Conservation (phyloP, 2,888 invertebrate species). For the Synanthedon myopaeformis region DNA sequence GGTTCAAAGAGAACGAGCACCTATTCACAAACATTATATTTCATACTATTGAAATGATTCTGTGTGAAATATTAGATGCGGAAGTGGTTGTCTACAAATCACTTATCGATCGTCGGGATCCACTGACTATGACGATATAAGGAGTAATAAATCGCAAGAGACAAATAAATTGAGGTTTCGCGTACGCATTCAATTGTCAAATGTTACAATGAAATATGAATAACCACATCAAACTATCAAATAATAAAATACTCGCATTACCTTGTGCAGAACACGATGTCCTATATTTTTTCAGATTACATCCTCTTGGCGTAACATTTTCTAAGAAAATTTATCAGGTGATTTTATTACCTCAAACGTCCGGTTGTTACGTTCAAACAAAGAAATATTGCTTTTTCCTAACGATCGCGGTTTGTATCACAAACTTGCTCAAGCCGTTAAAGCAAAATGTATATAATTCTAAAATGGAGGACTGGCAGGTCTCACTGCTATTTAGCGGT, state of each 20-base stretch:
- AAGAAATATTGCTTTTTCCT: conserved; percentile 3
- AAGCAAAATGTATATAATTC: conserved; percentile 28
- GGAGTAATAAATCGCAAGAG: conserved; percentile 43
- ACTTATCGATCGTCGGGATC: conserved; percentile 38
- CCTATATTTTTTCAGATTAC: no score
- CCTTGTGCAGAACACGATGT: no score
- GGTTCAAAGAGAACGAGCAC: background rate
- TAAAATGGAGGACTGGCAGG: conserved; percentile 22
- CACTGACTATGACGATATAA: conserved; percentile 34
- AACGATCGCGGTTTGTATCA: conserved; percentile 23
- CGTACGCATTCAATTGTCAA: conserved; percentile 12
- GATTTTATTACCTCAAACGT: background rate
- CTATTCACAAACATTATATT: background rate
- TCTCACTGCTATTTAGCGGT: conserved; percentile 37
- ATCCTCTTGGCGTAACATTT: no score
- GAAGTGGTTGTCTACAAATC: conserved; percentile 37
- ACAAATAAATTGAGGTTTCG: conserved; percentile 27
- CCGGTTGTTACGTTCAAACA: background rate
- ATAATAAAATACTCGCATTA: no score
- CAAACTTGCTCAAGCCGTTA: conserved; percentile 19
- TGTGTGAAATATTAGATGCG: conserved; percentile 47
- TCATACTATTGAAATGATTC: conserved; percentile 17
- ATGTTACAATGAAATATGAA: background rate
- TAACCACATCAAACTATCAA: background rate
- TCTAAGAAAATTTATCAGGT: no score